Conservation (phyloP, 1,140 invertebrate species). For the Eueides isabella region DNA sequence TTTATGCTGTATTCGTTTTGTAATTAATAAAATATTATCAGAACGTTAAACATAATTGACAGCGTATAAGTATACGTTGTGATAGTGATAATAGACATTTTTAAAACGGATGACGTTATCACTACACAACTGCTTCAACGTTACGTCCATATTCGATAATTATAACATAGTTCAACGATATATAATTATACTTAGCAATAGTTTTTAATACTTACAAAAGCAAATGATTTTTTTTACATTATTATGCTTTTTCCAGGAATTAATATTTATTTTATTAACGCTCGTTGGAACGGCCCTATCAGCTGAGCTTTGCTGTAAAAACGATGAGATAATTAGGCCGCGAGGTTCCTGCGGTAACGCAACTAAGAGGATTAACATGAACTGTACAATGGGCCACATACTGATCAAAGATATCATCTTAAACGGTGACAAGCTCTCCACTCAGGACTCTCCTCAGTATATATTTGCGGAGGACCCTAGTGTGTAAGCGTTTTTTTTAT, state of each 20-base stretch:
- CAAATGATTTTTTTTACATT: too few relatives aligned
- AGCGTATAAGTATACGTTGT: neutral
- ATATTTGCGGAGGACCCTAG: constrained; percentile 64
- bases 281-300: constrained; percentile 42
- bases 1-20: too few relatives aligned
- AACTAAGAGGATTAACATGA: constrained; percentile 41
- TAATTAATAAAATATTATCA: too few relatives aligned
- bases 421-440: constrained; percentile 61
- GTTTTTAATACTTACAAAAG: too few relatives aligned
- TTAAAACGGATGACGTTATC: constrained; percentile 9
- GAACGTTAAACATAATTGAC: neutral
- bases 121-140: neutral
- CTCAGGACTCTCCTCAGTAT: constrained; percentile 60
- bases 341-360: constrained; percentile 51
- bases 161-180: too few relatives aligned
- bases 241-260: constrained; percentile 47
- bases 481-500: constrained; percentile 51
- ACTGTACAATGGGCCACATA: constrained; percentile 60
- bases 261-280: constrained; percentile 52
- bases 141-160: too few relatives aligned
- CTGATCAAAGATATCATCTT: constrained; percentile 61
- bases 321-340: constrained; percentile 43
- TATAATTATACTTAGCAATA: too few relatives aligned
- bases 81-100: constrained; percentile 2
- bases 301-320: constrained; percentile 54